A percentile compares a stretch with the other conserved stretches of the same genome.
Evolutionary conservation across 1,140 invertebrate species (phyloP).

Genomic region (Sarcophaga peregrina): DNA sequence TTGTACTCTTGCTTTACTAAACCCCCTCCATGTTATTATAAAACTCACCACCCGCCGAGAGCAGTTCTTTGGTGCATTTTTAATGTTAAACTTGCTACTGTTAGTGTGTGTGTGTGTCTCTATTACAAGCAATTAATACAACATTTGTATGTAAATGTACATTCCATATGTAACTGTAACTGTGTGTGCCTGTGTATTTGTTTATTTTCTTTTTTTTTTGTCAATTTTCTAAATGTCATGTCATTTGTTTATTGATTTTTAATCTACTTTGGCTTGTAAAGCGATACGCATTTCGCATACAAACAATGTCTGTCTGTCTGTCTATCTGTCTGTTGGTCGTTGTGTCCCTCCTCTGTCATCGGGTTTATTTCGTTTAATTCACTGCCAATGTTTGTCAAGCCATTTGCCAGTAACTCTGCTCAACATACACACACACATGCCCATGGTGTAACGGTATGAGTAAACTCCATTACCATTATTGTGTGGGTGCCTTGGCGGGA

Average conservation of each 20-base stretch:
- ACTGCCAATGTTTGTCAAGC: no score
- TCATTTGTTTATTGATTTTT: conserved; percentile 31
- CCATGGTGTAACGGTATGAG: no score
- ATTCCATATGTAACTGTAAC: no score
- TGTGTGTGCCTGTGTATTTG: neutral
- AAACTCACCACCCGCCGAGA: neutral
- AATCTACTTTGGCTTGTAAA: conserved; percentile 17
- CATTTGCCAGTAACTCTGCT: no score
- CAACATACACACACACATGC: no score
- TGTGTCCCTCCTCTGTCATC: no score
- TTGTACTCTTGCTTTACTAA: no score
- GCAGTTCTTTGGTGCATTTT: conserved; percentile 24
- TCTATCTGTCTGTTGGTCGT: neutral
- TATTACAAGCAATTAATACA: neutral
- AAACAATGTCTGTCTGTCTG: neutral
- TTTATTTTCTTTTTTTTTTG: neutral
- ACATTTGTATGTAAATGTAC: no score
- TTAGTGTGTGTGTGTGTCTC: neutral
- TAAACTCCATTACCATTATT: no score
- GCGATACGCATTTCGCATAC: neutral
- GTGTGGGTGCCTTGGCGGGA: neutral
- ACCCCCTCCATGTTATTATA: neutral
- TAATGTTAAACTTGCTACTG: conserved; percentile 10
- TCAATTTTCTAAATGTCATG: conserved; percentile 27
- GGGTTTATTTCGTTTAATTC: no score